Evolutionary conservation across 1,140 invertebrate genomes (phyloP).

Genomic region (Polypedilum vanderplanki): DNA sequence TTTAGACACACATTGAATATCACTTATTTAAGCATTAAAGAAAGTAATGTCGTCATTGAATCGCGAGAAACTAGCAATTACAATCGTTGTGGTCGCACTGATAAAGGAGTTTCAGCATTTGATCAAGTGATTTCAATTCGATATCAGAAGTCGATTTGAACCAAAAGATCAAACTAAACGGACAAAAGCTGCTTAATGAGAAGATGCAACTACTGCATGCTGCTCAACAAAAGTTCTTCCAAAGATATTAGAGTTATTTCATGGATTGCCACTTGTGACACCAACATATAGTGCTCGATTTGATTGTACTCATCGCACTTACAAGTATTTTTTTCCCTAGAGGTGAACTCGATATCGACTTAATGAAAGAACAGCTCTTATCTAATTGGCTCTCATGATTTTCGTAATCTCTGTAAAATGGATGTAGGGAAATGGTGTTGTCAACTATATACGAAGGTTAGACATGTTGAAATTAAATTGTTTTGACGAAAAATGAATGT

Average conservation of each 20-base stretch:
- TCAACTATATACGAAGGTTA: conserved; percentile 66
- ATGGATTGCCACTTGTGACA: conserved; percentile 71
- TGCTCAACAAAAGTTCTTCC: conserved; percentile 89
- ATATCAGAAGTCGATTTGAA: conserved; percentile 65
- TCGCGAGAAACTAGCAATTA: conserved; percentile 76
- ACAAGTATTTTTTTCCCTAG: conserved; percentile 94
- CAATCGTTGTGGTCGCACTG: conserved; percentile 91
- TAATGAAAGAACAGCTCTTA: conserved; percentile 64
- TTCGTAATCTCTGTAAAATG: conserved; percentile 97
- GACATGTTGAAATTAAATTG: conserved; percentile 46
- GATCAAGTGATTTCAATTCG: conserved; percentile 86
- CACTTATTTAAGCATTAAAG: conserved; percentile 73
- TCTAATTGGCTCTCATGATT: conserved; percentile 83
- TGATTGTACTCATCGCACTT: conserved; percentile 72
- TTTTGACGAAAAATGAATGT: conserved; percentile 31
- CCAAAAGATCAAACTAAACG: conserved; percentile 44
- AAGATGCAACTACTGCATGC: conserved; percentile 83
- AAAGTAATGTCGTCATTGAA: conserved; percentile 79
- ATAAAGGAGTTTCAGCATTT: conserved; percentile 97
- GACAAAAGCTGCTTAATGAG: conserved; percentile 45
- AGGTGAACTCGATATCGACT: conserved; percentile 65
- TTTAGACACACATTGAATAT: conserved; percentile 71
- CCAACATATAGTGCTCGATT: conserved; percentile 56
- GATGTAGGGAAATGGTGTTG: conserved; percentile 90
- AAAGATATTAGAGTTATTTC: conserved; percentile 74